These are phyloP conservation scores for Chalcosyrphus nemorum DNA, from an alignment of 2,888 invertebrate genomes.

Conservation along the genomic window DNA sequence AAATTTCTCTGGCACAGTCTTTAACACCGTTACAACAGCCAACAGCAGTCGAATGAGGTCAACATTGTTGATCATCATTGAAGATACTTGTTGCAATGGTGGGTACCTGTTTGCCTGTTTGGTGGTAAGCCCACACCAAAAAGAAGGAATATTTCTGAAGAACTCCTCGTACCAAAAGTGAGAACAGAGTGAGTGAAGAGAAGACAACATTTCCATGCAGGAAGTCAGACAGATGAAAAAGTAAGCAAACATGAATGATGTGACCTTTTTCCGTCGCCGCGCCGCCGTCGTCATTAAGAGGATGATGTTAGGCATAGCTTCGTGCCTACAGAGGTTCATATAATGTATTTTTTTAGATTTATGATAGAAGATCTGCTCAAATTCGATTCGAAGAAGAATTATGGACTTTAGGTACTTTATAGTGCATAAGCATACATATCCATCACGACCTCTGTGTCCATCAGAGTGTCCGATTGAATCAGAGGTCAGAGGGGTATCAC, in stretches of 20 bases:
- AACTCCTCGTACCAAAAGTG: conserved; percentile 5
- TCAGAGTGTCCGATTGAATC: conserved; percentile 22
- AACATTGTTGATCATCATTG: conserved; percentile 51
- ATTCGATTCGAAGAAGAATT: conserved; percentile 31
- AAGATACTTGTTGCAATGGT: conserved; percentile 1
- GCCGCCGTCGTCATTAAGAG: conserved; percentile 18
- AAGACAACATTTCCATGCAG: conserved; percentile 4
- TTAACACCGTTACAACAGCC: conserved; percentile 23
- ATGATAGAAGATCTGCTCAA: conserved; percentile 7
- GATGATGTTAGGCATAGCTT: conserved; percentile 34
- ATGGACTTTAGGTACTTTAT: conserved; percentile 10
- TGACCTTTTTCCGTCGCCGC: conserved; percentile 48
- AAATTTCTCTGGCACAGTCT: conserved; percentile 38
- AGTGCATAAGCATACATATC: conserved; percentile 14
- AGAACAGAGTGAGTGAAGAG: background rate
- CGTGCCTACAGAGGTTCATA: conserved; percentile 32
- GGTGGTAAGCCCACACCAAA: conserved; percentile 39
- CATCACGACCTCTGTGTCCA: conserved; percentile 52
- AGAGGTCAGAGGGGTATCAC: conserved; percentile 3
- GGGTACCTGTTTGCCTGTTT: conserved; percentile 57
- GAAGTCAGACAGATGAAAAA: conserved; percentile 8
- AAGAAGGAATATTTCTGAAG: conserved; percentile 44
- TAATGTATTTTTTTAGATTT: conserved; percentile 26
- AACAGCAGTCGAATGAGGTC: conserved; percentile 38
- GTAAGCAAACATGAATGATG: conserved; percentile 64